A percentile compares a stretch with the other conserved stretches of the same genome.
Evolutionary conservation across 2,888 invertebrate species (phyloP).

Genomic region (Siphonodentalium dalli): DNA sequence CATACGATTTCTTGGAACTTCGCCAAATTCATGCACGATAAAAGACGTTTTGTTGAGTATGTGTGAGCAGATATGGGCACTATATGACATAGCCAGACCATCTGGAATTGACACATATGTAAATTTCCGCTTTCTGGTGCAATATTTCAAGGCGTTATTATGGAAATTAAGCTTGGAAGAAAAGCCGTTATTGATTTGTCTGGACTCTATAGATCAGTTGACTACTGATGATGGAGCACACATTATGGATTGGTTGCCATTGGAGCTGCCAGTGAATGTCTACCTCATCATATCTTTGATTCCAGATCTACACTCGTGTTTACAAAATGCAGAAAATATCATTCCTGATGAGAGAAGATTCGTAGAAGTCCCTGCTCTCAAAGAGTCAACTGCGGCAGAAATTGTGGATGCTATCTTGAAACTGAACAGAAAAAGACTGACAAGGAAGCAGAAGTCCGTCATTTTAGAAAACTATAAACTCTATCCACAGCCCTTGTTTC

Average conservation of each 20-base stretch:
- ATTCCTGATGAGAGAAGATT: slow-evolving; percentile 32
- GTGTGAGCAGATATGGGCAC: slow-evolving; percentile 42
- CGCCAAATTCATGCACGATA: slow-evolving; percentile 36
- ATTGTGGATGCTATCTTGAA: slow-evolving; percentile 34
- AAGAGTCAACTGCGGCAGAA: slow-evolving; percentile 27
- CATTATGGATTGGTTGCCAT: slow-evolving; percentile 46
- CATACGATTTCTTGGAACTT: slow-evolving; percentile 50
- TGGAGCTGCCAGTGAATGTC: slow-evolving; percentile 39
- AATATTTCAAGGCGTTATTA: slow-evolving; percentile 44
- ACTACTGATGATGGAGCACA: slow-evolving; percentile 40
- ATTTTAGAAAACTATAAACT: slow-evolving; percentile 34
- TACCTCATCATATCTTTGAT: slow-evolving; percentile 44
- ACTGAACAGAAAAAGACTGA: slow-evolving; percentile 30
- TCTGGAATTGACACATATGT: slow-evolving; percentile 36
- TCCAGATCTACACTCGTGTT: slow-evolving; percentile 31
- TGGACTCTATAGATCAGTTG: slow-evolving; percentile 54
- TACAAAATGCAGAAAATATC: slow-evolving; percentile 31
- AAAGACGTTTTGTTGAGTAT: slow-evolving; percentile 36
- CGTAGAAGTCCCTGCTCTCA: slow-evolving; percentile 35
- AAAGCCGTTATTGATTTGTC: slow-evolving; percentile 43
- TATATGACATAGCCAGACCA: slow-evolving; percentile 32
- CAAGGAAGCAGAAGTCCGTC: slow-evolving; percentile 37
- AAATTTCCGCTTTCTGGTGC: slow-evolving; percentile 41
- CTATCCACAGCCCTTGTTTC: slow-evolving; percentile 44
- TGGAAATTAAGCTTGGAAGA: slow-evolving; percentile 35